A percentile compares a stretch with the other conserved stretches of the same genome.
These are phyloP conservation scores for Chymomyza fuscimana DNA, from an alignment of 2,888 invertebrate genomes.

Conservation along the genomic window DNA sequence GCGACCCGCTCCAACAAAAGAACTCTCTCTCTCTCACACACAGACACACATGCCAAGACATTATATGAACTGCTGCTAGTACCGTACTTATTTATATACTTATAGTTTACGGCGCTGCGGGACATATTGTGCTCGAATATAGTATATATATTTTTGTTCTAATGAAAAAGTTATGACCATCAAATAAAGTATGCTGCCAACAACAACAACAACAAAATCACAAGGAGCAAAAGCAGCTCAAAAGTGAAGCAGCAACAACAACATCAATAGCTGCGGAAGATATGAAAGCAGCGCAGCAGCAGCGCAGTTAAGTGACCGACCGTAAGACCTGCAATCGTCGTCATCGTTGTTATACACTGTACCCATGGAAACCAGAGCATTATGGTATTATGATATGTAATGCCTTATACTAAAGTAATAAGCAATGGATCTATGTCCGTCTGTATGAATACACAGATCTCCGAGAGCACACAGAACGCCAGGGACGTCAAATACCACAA, in stretches of 20 bases:
- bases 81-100: constrained; percentile 69
- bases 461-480: no score
- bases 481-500: no score
- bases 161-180: constrained; percentile 73
- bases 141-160: constrained; percentile 75
- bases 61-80: constrained; percentile 59
- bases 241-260: constrained; percentile 55
- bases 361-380: no score
- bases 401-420: no score
- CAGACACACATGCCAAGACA: constrained; percentile 22
- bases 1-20: constrained; percentile 17
- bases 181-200: constrained; percentile 70
- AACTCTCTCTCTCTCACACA: constrained; percentile 17
- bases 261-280: not conserved
- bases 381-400: no score
- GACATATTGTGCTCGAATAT: constrained; percentile 70
- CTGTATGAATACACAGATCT: no score
- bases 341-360: constrained; percentile 27
- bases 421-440: no score
- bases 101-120: constrained; percentile 73
- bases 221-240: constrained; percentile 45
- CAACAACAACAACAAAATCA: constrained; percentile 28
- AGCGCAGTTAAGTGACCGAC: constrained; percentile 67
- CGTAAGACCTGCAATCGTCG: constrained; percentile 66
- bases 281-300: constrained; percentile 19